A percentile compares a stretch with the other conserved stretches of the same genome.
Evolutionary conservation across 1,140 invertebrate species (phyloP).

Genomic region (Amphibalanus amphitrite): DNA sequence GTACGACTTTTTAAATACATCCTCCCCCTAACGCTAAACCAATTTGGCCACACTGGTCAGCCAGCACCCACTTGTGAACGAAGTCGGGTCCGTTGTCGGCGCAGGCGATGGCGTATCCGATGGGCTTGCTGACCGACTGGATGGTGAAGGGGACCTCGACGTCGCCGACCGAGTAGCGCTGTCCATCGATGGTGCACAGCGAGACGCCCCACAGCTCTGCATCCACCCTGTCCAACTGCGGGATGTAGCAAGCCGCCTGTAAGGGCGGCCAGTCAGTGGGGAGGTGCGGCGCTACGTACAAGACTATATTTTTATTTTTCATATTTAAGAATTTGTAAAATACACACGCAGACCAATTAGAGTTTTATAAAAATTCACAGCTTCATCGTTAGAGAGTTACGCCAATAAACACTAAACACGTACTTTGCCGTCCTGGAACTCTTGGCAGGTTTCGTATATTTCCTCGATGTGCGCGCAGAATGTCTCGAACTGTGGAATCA

Average conservation of each 20-base stretch:
- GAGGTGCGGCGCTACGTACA: slow-evolving; percentile 8
- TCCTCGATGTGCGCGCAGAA: slow-evolving; percentile 1
- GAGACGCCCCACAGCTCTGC: slow-evolving; percentile 78
- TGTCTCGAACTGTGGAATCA: background rate
- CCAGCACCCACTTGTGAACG: slow-evolving; percentile 58
- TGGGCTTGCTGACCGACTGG: slow-evolving; percentile 79
- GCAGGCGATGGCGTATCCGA: slow-evolving; percentile 88
- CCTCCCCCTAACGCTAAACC: too few species aligned
- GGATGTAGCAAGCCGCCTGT: slow-evolving; percentile 77
- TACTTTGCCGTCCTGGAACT: background rate
- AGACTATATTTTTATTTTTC: too few species aligned
- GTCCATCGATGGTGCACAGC: slow-evolving; percentile 83
- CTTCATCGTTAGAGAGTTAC: too few species aligned
- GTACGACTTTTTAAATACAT: too few species aligned
- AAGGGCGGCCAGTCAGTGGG: too few species aligned
- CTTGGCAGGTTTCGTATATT: background rate
- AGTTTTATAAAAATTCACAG: too few species aligned
- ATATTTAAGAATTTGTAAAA: too few species aligned
- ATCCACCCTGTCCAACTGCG: slow-evolving; percentile 72
- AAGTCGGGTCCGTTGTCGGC: slow-evolving; percentile 73
- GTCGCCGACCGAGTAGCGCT: slow-evolving; percentile 84
- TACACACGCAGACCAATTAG: too few species aligned
- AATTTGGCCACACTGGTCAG: too few species aligned
- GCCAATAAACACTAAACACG: too few species aligned
- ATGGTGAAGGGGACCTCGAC: slow-evolving; percentile 83